Percentiles rank a stretch among this genome's conserved stretches.
Evolutionary conservation across 2,113 vertebrate species (phyloP).

Genomic region (Hyperoodon ampullatus): DNA sequence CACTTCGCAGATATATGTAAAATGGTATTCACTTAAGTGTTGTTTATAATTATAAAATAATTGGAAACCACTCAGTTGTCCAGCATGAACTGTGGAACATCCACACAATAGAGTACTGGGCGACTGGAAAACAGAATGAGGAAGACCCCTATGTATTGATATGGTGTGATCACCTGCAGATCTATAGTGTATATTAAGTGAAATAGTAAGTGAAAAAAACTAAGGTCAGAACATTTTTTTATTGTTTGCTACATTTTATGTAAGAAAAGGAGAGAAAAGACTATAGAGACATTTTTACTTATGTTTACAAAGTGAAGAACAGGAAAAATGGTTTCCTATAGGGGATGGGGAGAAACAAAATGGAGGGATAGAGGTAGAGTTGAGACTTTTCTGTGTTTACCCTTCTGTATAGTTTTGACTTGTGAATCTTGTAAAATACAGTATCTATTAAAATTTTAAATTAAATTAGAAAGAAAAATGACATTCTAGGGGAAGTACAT

Average conservation of each 20-base stretch:
- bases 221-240: not conserved
- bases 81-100: not conserved
- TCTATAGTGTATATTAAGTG: not conserved
- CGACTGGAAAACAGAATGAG: not conserved
- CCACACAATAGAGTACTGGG: not conserved
- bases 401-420: not conserved
- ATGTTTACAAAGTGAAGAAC: not conserved
- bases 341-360: not conserved
- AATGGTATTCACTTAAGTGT: not conserved
- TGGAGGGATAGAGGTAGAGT: not conserved
- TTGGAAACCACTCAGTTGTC: not conserved
- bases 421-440: not conserved
- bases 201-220: not conserved
- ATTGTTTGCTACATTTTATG: not conserved
- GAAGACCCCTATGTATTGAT: not conserved
- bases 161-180: not conserved
- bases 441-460: not conserved
- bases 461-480: not conserved
- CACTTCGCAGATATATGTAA: not conserved
- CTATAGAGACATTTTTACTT: not conserved
- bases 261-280: not conserved
- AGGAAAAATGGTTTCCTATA: not conserved
- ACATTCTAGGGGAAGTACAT: not conserved
- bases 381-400: not conserved
- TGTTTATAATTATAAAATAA: not conserved